phyloP scores from a whole-genome alignment of 2,888 invertebrate species.

The Keiferia lycopersicella region DNA sequence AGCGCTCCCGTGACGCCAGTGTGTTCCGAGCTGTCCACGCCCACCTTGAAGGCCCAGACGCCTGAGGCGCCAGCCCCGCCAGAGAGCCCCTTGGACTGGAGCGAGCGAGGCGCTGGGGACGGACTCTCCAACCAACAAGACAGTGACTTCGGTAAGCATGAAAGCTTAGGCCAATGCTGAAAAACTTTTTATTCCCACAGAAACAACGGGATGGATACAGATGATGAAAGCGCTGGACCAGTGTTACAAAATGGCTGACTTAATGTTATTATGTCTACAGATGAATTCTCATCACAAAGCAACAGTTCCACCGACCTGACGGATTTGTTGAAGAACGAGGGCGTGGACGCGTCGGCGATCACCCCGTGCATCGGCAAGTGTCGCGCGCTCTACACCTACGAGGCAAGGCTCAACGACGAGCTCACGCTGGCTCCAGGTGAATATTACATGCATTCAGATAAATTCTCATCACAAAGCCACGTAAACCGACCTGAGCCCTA shows the following conservation, averaged over 20 bases:
- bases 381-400: constrained; percentile 92
- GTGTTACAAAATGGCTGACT: not conserved
- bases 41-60: constrained; percentile 44
- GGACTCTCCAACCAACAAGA: constrained; percentile 93
- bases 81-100: constrained; percentile 84
- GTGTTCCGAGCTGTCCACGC: constrained; percentile 48
- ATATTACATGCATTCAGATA: constrained; percentile 77
- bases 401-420: constrained; percentile 93
- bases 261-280: constrained; percentile 64
- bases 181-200: too few relatives aligned
- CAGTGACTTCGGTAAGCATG: constrained; percentile 87
- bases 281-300: constrained; percentile 91
- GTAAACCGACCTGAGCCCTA: too few relatives aligned
- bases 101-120: constrained; percentile 89
- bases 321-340: constrained; percentile 79
- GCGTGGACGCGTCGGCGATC: constrained; percentile 43
- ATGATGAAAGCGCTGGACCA: not conserved
- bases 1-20: constrained; percentile 64
- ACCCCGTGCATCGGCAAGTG: constrained; percentile 84
- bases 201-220: too few relatives aligned
- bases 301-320: constrained; percentile 80
- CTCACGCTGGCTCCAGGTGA: constrained; percentile 86
- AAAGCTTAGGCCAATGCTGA: too few relatives aligned
- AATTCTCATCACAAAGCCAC: constrained; percentile 89
- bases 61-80: constrained; percentile 60